Conservation (phyloP, 1,140 invertebrate species). For the Chionoecetes opilio region DNA sequence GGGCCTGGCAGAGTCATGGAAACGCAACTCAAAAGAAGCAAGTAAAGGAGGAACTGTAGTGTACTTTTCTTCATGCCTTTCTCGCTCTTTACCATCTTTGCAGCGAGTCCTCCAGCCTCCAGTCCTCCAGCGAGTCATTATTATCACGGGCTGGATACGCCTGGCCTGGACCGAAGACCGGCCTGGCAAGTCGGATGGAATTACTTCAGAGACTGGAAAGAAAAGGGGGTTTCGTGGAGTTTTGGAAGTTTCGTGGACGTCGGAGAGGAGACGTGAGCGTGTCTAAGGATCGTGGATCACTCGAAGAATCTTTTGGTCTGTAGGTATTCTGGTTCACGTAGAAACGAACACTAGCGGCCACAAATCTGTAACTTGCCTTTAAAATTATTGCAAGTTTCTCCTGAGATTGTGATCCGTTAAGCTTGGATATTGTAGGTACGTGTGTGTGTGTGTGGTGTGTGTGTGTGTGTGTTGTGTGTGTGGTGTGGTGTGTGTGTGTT, state of each 20-base stretch:
- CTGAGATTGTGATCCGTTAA: too few species aligned
- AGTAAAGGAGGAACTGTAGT: background rate
- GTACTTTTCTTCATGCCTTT: background rate
- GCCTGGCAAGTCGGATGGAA: background rate
- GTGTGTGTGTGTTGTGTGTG: constrained; percentile 6
- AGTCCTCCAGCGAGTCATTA: background rate
- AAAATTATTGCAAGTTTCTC: constrained; percentile 7
- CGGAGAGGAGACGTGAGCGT: background rate
- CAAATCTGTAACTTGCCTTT: background rate
- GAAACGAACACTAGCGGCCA: background rate
- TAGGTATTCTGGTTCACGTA: background rate
- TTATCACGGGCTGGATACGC: too few species aligned
- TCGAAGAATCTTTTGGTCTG: background rate
- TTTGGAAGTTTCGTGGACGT: background rate
- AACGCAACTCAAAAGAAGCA: background rate
- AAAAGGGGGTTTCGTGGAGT: background rate
- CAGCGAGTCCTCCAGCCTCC: too few species aligned
- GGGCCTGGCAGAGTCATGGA: background rate
- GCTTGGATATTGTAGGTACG: background rate
- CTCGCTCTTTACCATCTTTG: background rate
- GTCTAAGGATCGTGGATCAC: background rate
- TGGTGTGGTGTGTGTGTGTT: constrained; percentile 18
- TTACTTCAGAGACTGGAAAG: background rate
- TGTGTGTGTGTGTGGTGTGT: constrained; percentile 27
- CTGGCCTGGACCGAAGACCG: background rate